phyloP scores from a whole-genome alignment of 2,113 vertebrate genomes.

The Megaceryle maxima region DNA sequence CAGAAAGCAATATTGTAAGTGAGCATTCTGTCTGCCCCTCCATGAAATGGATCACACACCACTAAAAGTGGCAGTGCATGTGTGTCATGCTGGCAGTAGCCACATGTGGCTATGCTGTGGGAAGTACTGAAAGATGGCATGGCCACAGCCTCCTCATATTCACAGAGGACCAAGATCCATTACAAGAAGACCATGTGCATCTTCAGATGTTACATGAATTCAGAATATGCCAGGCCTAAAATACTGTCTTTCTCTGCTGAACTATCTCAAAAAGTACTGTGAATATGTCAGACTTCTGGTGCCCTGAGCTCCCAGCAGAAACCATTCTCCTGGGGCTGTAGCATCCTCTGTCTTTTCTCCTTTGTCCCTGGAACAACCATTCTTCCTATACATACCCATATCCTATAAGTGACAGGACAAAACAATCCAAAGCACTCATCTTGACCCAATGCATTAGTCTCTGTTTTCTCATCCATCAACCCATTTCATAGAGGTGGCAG shows the following conservation, averaged over 20 bases:
- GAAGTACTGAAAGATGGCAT: neutral
- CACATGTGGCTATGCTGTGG: neutral
- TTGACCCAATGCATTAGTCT: neutral
- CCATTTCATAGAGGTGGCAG: too few species aligned
- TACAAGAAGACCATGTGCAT: neutral
- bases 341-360: neutral
- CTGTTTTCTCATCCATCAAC: neutral
- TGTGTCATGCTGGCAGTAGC: neutral
- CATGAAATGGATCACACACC: neutral
- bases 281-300: neutral
- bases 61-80: neutral
- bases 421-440: neutral
- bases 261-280: neutral
- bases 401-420: neutral
- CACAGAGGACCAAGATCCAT: neutral
- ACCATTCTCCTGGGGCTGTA: neutral
- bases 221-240: neutral
- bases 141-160: neutral
- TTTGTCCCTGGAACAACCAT: neutral
- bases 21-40: neutral
- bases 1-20: neutral
- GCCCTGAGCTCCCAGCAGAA: neutral
- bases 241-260: neutral
- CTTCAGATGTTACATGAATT: neutral
- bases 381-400: neutral